These are phyloP conservation scores for Dryococelus australis DNA, from an alignment of 2,888 invertebrate genomes.

Conservation along the genomic window DNA sequence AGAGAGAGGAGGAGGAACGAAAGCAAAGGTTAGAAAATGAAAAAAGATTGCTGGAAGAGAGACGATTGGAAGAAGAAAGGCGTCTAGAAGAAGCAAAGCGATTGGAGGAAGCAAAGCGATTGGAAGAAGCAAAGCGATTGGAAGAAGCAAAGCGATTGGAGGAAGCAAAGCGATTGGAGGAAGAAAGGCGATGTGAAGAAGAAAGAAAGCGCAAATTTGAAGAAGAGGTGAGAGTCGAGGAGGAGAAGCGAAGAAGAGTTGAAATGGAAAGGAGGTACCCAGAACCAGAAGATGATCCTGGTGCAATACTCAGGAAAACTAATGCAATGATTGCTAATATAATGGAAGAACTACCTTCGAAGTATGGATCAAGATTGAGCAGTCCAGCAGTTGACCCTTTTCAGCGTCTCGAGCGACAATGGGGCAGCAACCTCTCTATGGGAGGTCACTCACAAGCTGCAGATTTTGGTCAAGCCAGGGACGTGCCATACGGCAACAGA, in stretches of 20 bases:
- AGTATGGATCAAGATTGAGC: constrained; percentile 39
- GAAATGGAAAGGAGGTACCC: constrained; percentile 59
- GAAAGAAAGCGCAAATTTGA: neutral
- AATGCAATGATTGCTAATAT: constrained; percentile 69
- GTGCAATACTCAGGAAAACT: constrained; percentile 63
- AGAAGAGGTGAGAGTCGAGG: neutral
- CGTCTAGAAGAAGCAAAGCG: constrained; percentile 21
- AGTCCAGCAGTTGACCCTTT: neutral
- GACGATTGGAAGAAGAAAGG: neutral
- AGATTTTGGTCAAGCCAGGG: neutral
- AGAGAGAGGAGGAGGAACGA: constrained; percentile 26
- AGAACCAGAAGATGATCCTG: constrained; percentile 61
- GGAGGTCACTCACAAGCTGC: neutral
- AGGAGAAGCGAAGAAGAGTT: neutral
- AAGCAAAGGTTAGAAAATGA: constrained; percentile 43
- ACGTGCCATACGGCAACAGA: neutral
- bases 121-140: neutral
- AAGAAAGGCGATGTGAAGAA: constrained; percentile 13
- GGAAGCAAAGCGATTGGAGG: constrained; percentile 12
- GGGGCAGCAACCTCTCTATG: neutral
- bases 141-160: constrained; percentile 24
- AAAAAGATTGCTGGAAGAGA: neutral
- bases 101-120: constrained; percentile 6
- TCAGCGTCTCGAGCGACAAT: neutral
- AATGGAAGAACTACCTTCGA: constrained; percentile 65